Conservation (phyloP, 2,113 vertebrate species). For the Rutilus rutilus region DNA sequence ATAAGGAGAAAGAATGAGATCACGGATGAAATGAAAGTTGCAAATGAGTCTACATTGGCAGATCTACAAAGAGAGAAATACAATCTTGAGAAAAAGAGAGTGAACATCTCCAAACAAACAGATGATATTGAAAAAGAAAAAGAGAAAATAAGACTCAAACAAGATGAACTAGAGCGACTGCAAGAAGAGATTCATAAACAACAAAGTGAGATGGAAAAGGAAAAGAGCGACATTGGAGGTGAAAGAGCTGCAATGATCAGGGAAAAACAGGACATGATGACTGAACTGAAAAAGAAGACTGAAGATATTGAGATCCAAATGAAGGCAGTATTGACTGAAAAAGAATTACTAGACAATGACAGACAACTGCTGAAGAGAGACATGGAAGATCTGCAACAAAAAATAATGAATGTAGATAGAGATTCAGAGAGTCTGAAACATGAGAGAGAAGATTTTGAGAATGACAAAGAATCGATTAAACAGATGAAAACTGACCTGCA, state of each 20-base stretch:
- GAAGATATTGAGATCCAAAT: not conserved
- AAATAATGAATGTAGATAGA: not conserved
- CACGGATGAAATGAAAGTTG: not conserved
- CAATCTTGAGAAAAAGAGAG: constrained; percentile 33
- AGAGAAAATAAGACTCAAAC: not conserved
- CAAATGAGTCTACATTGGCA: not conserved
- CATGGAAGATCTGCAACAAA: not conserved
- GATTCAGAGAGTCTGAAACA: not conserved
- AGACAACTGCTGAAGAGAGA: not conserved
- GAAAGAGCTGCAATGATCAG: not conserved
- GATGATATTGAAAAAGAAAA: not conserved
- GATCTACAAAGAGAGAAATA: not conserved
- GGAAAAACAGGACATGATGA: not conserved
- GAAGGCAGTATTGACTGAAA: not conserved
- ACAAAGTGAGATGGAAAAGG: not conserved
- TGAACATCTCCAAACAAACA: not conserved
- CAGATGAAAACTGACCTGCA: constrained; percentile 24
- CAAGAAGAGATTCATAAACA: not conserved
- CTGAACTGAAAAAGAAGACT: not conserved
- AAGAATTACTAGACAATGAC: not conserved
- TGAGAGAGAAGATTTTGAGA: constrained; percentile 2
- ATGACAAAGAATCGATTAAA: constrained; percentile 16
- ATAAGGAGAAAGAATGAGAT: not conserved
- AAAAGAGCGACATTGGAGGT: not conserved
- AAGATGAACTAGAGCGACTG: not conserved